These are phyloP conservation scores for Anadara kagoshimensis DNA, from an alignment of 1,140 invertebrate genomes.

Conservation along the genomic window DNA sequence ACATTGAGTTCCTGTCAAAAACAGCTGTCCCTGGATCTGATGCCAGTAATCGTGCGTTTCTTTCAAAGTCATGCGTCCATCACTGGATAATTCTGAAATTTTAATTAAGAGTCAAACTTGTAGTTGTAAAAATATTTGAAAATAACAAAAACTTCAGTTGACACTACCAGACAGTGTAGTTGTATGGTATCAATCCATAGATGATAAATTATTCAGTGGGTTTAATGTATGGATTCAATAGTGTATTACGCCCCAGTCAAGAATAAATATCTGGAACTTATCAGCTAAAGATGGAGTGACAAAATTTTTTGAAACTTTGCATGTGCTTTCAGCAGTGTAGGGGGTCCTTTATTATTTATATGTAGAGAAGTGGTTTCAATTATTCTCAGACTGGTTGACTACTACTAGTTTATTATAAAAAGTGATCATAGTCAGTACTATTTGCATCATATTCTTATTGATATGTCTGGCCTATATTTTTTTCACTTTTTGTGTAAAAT, in stretches of 20 bases:
- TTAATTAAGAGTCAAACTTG: not conserved
- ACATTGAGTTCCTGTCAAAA: conserved; percentile 2
- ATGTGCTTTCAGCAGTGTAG: not conserved
- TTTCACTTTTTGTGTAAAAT: conserved; percentile 5
- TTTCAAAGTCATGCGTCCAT: not conserved
- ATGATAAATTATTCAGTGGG: not conserved
- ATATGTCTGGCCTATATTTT: conserved; percentile 5
- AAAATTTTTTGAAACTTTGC: not conserved
- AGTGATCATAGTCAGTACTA: not conserved
- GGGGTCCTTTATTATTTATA: not conserved
- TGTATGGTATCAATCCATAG: not conserved
- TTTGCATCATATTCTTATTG: not conserved
- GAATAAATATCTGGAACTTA: not conserved
- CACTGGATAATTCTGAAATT: not conserved
- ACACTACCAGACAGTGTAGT: not conserved
- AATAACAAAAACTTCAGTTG: not conserved
- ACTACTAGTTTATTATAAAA: not conserved
- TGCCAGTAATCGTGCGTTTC: no score
- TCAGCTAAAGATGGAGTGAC: not conserved
- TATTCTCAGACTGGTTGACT: not conserved
- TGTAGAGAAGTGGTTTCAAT: not conserved
- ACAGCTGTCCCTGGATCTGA: no score
- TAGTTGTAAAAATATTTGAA: not conserved
- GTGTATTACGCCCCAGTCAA: not conserved
- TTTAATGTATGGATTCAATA: not conserved